Base-by-base conservation (phyloP, 2,113 vertebrate genomes). In the Poeciliopsis prolifica region DNA sequence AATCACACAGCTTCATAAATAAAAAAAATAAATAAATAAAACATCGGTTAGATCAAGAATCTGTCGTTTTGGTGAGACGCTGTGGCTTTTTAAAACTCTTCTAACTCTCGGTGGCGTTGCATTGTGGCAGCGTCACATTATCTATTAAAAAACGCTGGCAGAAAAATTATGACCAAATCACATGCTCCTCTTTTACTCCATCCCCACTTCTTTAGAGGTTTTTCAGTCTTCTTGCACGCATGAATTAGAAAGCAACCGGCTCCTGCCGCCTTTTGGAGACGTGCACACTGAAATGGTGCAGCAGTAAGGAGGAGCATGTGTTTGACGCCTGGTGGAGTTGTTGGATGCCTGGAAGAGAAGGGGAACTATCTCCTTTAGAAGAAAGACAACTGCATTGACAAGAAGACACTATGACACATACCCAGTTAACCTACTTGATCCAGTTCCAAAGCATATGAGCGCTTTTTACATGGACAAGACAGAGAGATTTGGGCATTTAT, bases 401-500 rank as follows among this genome's bases (percentile, higher is more conserved):
- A 92, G 85, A 92, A 93, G 78, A 94, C 95, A 94, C 93, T 92
- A 87, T 82, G 82, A 86, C 86, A 95, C 94, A 86, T 95, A 95
- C 95, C 95, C 93, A 89, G 87, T 94, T 94, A 95, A 95, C 93
- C 95, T 93, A 95, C 94, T 92, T 94, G 94, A 84, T 95, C 94
- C 94, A 90, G 94, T 81, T 95, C 95, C 95, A 92, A 94, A 95
- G 90, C 91, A 93, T 94, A 92, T 94, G 95, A 94, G 90, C 91
- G 95, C 94, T 95, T 95, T 95, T 94, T 93, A 92, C 93, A 87
- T 92, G 90, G 94, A 95, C 70, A 80, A 95, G 93, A 95, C 92
- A 95, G 89, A 95, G 82, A 95, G 84, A 94, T 93, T 93, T 90
- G 92, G 92, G 92, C 82, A 94, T 95, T 94, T 94, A 95, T 93